Conservation (phyloP, 2,113 vertebrate species). For the Microcebus ravelobensis region DNA sequence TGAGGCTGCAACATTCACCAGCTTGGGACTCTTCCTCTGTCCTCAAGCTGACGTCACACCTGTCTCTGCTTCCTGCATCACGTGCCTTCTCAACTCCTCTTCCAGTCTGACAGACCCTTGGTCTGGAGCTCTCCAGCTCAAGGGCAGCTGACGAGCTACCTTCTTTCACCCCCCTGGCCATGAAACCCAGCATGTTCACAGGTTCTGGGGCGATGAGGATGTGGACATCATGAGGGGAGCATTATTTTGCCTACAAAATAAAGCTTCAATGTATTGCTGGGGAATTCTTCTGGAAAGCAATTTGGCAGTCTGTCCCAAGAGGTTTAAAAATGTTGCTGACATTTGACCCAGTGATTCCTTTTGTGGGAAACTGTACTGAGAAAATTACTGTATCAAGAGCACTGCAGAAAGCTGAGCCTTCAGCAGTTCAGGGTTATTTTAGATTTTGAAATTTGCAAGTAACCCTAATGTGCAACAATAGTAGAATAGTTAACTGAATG, state of each 20-base stretch:
- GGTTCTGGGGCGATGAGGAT: neutral
- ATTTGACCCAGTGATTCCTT: neutral
- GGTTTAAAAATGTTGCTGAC: neutral
- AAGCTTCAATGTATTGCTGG: neutral
- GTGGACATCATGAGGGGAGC: neutral
- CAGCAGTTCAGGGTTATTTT: neutral
- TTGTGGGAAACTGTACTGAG: neutral
- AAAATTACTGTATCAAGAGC: neutral
- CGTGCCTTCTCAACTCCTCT: neutral
- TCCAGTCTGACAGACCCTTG: neutral
- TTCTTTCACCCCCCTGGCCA: neutral
- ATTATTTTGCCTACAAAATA: neutral
- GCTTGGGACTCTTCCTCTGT: neutral
- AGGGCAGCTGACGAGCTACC: neutral
- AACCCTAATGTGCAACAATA: neutral
- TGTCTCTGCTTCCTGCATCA: rapidly evolving
- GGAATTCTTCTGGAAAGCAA: neutral
- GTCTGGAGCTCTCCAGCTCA: neutral
- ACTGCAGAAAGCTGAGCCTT: neutral
- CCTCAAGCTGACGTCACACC: neutral
- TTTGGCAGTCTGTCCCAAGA: neutral
- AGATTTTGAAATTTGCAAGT: neutral
- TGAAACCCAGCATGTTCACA: neutral
- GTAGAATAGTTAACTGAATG: neutral
- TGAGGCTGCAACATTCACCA: neutral